Base-by-base conservation (phyloP, 2,797 vertebrate genomes). In the Ctenosaura bakeri region DNA sequence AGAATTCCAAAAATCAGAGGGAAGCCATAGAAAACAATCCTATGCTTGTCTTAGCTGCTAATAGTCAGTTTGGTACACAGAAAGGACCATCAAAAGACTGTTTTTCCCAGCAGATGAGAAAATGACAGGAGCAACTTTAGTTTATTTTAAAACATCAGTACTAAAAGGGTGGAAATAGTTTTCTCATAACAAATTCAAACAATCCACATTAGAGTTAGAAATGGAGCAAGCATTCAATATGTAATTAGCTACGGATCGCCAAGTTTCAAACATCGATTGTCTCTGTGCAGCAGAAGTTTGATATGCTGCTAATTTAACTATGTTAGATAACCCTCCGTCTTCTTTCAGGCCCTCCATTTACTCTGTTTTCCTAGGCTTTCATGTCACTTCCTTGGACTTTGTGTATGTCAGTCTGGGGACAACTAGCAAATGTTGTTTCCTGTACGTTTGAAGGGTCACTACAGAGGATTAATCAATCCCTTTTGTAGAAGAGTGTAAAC, bases 291-390 rank as follows among this genome's bases (percentile, higher is more conserved):
- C 16, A 32, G 20, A 69, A 20, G 50, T 85, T 85, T 73, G 83
- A 85, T 85, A 22, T 35, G 32, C 66, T 73, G 32, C 52, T 85
- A n/a, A 54, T 85, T 73, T 52, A 71, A 52, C 83, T 85, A 35
- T 54, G 83, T 24, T 42, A 83, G 84, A 52, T 56, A 35, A 69
- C 66, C 46, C 62, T 66, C 62, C 12, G 38, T 64, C 38, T 82
- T 66, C 13, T 84, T 62, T 52, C 13, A 74, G 69, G 20, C 50
- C 6, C 35, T 71, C 32, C 69, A 73, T 24, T 54, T 73, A 24
- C n/a, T 71, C 20, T 50, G 54, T 24, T 54, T 73, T 24, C 10
- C 50, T 73, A 35, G 20, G 8, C 35, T 74, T 74, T 38, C 32
- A 54, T n/a, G 50, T 56, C 24, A 10, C 69, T 56, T 85, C 38